phyloP scores from a whole-genome alignment of 2,888 invertebrate genomes.

The Ceramica pisi region DNA sequence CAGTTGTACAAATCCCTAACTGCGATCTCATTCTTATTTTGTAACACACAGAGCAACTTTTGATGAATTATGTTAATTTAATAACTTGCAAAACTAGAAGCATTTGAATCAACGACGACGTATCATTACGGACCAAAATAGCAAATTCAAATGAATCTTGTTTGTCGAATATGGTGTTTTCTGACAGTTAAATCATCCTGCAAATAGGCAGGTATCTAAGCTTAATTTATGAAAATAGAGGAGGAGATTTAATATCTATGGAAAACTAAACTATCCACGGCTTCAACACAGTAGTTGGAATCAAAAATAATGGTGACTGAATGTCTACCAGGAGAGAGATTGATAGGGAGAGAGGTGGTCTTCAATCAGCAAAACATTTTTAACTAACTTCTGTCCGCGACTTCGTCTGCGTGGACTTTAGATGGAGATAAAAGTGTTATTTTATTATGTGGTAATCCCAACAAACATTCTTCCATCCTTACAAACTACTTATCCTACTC shows the following conservation, averaged over 20 bases:
- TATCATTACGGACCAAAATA: slow-evolving; percentile 21
- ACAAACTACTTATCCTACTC: too few species aligned
- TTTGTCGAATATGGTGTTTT: slow-evolving; percentile 30
- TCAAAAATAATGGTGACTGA: neutral
- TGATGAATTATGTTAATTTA: slow-evolving; percentile 21
- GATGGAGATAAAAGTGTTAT: too few species aligned
- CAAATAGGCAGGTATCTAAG: slow-evolving; percentile 7
- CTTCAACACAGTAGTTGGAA: neutral
- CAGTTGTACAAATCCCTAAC: neutral
- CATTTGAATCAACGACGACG: slow-evolving; percentile 22
- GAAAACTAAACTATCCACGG: neutral
- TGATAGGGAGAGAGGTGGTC: neutral
- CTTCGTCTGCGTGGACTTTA: too few species aligned
- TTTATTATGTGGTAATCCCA: too few species aligned
- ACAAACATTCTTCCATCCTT: too few species aligned
- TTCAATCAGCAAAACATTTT: too few species aligned
- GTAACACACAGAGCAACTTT: neutral
- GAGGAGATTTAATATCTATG: neutral
- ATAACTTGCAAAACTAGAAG: slow-evolving; percentile 33
- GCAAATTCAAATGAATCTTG: slow-evolving; percentile 24
- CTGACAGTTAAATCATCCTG: slow-evolving; percentile 21
- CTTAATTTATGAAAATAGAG: slow-evolving; percentile 16
- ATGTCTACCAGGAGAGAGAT: neutral
- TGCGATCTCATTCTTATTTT: neutral
- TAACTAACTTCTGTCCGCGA: too few species aligned